These are phyloP conservation scores for Monoplex corrugatus DNA, from an alignment of 2,888 invertebrate species.

Conservation along the genomic window DNA sequence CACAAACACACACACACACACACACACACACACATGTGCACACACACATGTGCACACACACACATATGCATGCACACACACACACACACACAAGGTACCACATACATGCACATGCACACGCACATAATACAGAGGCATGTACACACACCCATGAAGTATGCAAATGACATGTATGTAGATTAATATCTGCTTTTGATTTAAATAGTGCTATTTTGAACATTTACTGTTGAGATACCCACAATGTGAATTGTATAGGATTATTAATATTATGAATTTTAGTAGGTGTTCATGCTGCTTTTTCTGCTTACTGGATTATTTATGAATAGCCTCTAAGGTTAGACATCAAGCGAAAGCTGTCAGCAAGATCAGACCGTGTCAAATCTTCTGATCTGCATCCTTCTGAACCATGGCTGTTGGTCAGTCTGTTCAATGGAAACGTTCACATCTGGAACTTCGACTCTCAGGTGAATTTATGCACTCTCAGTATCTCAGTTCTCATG, in stretches of 20 bases:
- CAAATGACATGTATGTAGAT: not conserved
- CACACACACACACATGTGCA: not conserved
- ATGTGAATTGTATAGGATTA: too few relatives aligned
- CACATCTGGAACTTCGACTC: slow-evolving; percentile 99
- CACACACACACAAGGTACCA: not conserved
- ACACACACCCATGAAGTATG: not conserved
- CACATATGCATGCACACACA: not conserved
- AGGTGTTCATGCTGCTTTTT: not conserved
- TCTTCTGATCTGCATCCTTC: slow-evolving; percentile 98
- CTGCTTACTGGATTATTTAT: not conserved
- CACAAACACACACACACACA: not conserved
- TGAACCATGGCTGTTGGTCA: slow-evolving; percentile 99
- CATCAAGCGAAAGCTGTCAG: slow-evolving; percentile 98
- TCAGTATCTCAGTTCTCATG: slow-evolving; percentile 7
- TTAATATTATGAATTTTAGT: not conserved
- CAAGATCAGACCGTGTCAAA: slow-evolving; percentile 98
- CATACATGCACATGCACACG: not conserved
- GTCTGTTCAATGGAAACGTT: slow-evolving; percentile 98
- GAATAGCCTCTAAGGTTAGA: slow-evolving; percentile 94
- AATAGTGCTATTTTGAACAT: not conserved
- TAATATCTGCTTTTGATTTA: not conserved
- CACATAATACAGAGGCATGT: not conserved
- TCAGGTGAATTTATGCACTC: slow-evolving; percentile 83
- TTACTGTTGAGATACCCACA: not conserved
- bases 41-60: not conserved